Conservation (phyloP, 1,140 invertebrate genomes). For the Spodoptera litura region DNA sequence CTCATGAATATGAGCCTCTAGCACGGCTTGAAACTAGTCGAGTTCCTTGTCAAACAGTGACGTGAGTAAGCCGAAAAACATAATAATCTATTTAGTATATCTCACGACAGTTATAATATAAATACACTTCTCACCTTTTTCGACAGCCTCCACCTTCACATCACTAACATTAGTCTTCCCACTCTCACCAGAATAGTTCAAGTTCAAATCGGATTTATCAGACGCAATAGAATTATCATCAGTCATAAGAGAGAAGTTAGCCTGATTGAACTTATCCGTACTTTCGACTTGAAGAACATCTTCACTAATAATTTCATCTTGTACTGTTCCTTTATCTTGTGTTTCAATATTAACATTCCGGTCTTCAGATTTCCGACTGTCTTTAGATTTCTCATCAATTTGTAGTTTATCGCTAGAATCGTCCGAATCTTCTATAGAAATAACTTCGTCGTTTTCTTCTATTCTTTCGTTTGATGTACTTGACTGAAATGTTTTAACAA, state of each 20-base stretch:
- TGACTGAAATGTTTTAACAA: neutral
- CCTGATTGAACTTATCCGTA: slow-evolving; percentile 64
- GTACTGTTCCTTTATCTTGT: neutral
- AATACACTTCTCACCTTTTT: slow-evolving; percentile 35
- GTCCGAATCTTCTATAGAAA: slow-evolving; percentile 71
- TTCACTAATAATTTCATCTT: slow-evolving; percentile 29
- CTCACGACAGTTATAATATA: neutral
- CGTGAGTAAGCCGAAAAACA: too few relatives aligned
- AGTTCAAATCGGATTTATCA: slow-evolving; percentile 63
- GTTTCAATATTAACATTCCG: slow-evolving; percentile 12
- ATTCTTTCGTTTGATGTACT: slow-evolving; percentile 29
- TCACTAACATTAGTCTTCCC: slow-evolving; percentile 40
- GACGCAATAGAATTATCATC: slow-evolving; percentile 73
- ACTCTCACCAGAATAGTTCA: slow-evolving; percentile 73
- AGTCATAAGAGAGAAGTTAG: slow-evolving; percentile 68
- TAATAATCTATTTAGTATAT: too few relatives aligned
- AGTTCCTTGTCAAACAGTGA: too few relatives aligned
- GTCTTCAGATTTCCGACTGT: neutral
- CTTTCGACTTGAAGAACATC: slow-evolving; percentile 39
- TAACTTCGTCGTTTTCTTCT: slow-evolving; percentile 57
- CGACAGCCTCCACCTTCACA: slow-evolving; percentile 26
- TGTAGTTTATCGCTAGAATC: slow-evolving; percentile 59
- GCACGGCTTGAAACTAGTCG: too few relatives aligned
- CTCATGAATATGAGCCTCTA: too few relatives aligned
- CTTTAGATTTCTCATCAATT: slow-evolving; percentile 55